Conservation (phyloP, 2,888 invertebrate species). For the Sarcophaga variegata region DNA sequence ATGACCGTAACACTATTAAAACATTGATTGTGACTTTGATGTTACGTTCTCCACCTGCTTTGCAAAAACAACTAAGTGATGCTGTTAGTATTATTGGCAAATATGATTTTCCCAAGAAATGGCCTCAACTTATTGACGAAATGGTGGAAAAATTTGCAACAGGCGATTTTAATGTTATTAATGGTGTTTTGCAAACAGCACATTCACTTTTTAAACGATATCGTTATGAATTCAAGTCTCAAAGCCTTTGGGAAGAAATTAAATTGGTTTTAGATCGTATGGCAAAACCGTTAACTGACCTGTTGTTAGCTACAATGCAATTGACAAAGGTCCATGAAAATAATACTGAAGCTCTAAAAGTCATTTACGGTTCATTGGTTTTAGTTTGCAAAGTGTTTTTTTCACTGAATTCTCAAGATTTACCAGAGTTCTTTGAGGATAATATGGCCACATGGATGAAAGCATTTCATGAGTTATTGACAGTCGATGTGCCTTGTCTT, state of each 20-base stretch:
- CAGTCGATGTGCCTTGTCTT: conserved; percentile 89
- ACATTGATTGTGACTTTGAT: conserved; percentile 94
- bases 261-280: conserved; percentile 97
- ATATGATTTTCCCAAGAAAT: conserved; percentile 97
- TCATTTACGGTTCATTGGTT: conserved; percentile 94
- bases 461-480: conserved; percentile 91
- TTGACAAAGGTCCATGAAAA: conserved; percentile 89
- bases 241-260: conserved; percentile 97
- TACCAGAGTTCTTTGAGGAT: conserved; percentile 99
- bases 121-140: conserved; percentile 95
- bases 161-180: conserved; percentile 96
- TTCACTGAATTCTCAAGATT: conserved; percentile 97
- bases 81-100: conserved; percentile 98
- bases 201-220: conserved; percentile 98
- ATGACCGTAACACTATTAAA: conserved; percentile 92
- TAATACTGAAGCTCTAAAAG: conserved; percentile 90
- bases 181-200: conserved; percentile 96
- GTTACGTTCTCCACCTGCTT: conserved; percentile 93
- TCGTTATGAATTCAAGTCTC: conserved; percentile 97
- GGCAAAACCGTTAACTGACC: conserved; percentile 95
- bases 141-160: conserved; percentile 96
- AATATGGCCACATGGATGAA: conserved; percentile 98
- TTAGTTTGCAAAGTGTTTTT: conserved; percentile 97
- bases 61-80: conserved; percentile 97
- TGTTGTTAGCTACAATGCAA: conserved; percentile 94